Evolutionary conservation across 2,888 invertebrate species (phyloP).

Genomic region (Ormyrus rosae): DNA sequence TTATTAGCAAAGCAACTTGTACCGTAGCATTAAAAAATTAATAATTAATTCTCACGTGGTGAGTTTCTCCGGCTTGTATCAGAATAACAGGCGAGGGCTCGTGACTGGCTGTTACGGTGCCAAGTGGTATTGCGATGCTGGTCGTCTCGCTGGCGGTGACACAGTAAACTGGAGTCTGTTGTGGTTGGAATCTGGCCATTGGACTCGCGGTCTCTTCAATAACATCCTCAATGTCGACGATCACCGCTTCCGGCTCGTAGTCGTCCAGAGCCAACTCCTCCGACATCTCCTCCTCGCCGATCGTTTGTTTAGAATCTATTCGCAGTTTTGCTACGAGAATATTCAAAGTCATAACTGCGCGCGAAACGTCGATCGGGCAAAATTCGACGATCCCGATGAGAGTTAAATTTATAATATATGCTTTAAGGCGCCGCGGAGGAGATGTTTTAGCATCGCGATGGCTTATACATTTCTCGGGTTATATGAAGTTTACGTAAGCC

Average conservation of each 20-base stretch:
- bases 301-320: slow-evolving; percentile 64
- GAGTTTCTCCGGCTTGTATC: slow-evolving; percentile 64
- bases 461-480: no score
- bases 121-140: slow-evolving; percentile 70
- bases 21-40: background rate
- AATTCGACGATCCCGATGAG: no score
- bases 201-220: slow-evolving; percentile 88
- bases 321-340: slow-evolving; percentile 64
- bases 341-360: no score
- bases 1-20: background rate
- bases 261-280: slow-evolving; percentile 67
- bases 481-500: no score
- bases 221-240: slow-evolving; percentile 89
- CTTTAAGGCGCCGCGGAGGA: no score
- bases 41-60: slow-evolving; percentile 26
- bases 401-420: no score
- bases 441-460: no score
- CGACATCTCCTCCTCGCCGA: slow-evolving; percentile 60
- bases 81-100: slow-evolving; percentile 68
- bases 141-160: slow-evolving; percentile 70
- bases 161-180: slow-evolving; percentile 84
- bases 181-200: slow-evolving; percentile 81
- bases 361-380: no score
- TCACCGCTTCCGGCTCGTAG: slow-evolving; percentile 83
- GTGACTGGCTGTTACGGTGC: slow-evolving; percentile 70